These are phyloP conservation scores for Nemurella pictetii DNA, from an alignment of 2,888 invertebrate species.

Conservation along the genomic window DNA sequence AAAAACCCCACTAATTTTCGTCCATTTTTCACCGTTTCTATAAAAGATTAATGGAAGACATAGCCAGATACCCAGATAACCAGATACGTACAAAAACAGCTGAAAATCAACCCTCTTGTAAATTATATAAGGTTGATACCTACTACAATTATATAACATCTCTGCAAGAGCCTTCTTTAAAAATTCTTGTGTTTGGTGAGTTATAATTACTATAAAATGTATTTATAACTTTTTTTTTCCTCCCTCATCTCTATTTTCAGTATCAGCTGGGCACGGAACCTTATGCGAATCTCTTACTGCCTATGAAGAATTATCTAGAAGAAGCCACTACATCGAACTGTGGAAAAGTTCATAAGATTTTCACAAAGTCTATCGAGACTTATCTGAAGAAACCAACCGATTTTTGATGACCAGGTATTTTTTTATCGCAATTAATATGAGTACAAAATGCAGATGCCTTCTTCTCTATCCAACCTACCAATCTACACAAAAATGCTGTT, in stretches of 20 bases:
- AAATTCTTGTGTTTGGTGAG: too few species aligned
- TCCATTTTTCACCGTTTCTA: too few species aligned
- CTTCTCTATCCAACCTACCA: background rate
- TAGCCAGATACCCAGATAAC: too few species aligned
- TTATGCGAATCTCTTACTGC: constrained; percentile 62
- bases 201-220: too few species aligned
- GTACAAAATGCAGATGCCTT: background rate
- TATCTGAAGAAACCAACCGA: constrained; percentile 28
- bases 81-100: too few species aligned
- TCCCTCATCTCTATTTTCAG: constrained; percentile 48
- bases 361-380: constrained; percentile 45
- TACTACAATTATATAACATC: too few species aligned
- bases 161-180: too few species aligned
- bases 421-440: background rate
- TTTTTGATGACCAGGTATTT: background rate
- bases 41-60: too few species aligned
- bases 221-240: constrained; percentile 16
- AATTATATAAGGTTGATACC: too few species aligned
- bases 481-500: background rate
- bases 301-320: constrained; percentile 60
- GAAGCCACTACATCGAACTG: constrained; percentile 62
- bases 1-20: too few species aligned
- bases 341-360: constrained; percentile 62
- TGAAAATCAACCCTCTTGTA: too few species aligned
- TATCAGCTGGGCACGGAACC: constrained; percentile 70